phyloP scores from a whole-genome alignment of 2,113 vertebrate genomes.

The Eulacestoma nigropectus region DNA sequence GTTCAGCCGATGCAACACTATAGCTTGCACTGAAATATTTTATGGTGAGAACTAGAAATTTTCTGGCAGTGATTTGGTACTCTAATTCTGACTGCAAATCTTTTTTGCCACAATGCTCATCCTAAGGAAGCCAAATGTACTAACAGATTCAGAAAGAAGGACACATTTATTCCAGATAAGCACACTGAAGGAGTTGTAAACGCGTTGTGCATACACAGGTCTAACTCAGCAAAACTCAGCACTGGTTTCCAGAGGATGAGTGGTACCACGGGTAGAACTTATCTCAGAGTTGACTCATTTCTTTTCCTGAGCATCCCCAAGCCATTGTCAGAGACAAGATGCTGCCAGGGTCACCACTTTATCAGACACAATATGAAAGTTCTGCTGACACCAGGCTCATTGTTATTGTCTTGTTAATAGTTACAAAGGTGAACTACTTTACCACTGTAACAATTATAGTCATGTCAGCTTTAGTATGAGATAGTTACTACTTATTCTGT shows the following conservation, averaged over 20 bases:
- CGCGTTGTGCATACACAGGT: background rate
- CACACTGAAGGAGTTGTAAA: background rate
- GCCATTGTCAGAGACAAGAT: background rate
- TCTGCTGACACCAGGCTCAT: background rate
- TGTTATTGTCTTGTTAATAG: background rate
- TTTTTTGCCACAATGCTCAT: background rate
- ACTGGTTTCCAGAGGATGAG: background rate
- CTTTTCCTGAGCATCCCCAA: background rate
- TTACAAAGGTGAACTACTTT: background rate
- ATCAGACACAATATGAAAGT: background rate
- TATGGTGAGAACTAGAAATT: background rate
- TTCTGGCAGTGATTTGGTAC: background rate
- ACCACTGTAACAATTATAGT: background rate
- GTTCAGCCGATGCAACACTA: no score
- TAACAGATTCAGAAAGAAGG: background rate
- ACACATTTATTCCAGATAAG: background rate
- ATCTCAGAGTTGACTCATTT: background rate
- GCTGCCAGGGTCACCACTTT: background rate
- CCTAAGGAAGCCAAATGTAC: background rate
- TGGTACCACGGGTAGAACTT: background rate
- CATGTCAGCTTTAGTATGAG: background rate
- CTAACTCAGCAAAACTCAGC: background rate
- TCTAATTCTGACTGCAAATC: background rate
- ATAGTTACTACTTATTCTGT: background rate
- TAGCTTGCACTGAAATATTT: background rate